Percentiles rank a stretch among this genome's conserved stretches.
phyloP scores from a whole-genome alignment of 64 coral and sea anemone genomes.

The Catalaphyllia jardinei region DNA sequence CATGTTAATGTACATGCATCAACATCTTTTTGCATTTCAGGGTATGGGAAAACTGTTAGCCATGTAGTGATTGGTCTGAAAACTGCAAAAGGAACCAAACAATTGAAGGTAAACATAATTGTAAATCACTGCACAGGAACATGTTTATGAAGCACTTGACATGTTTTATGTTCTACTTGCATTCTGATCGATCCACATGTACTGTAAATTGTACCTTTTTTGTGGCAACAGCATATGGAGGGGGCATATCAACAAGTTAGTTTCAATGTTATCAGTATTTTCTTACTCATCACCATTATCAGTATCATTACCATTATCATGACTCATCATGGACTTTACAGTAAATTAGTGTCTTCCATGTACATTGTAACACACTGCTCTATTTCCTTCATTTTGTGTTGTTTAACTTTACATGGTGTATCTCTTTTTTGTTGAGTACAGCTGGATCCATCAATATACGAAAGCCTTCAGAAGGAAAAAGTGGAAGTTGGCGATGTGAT shows the following conservation, averaged over 20 bases:
- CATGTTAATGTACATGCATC: background rate
- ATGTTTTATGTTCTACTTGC: too few species aligned
- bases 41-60: slow-evolving; percentile 98
- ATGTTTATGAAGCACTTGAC: too few species aligned
- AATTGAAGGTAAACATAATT: slow-evolving; percentile 78
- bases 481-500: slow-evolving; percentile 99
- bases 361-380: background rate
- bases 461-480: slow-evolving; percentile 98
- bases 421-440: background rate
- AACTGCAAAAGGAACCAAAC: slow-evolving; percentile 99
- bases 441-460: slow-evolving; percentile 99
- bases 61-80: slow-evolving; percentile 99
- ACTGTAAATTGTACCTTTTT: too few species aligned
- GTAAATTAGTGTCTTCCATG: too few species aligned
- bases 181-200: too few species aligned
- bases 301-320: too few species aligned
- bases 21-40: slow-evolving; percentile 36
- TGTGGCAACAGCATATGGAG: too few species aligned
- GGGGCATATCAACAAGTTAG: too few species aligned
- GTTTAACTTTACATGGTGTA: background rate
- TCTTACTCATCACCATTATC: too few species aligned
- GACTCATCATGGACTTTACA: too few species aligned
- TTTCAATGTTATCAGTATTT: too few species aligned
- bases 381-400: background rate
- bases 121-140: background rate